These are phyloP conservation scores for Oriolus oriolus DNA, from an alignment of 2,113 vertebrate species.

Conservation along the genomic window DNA sequence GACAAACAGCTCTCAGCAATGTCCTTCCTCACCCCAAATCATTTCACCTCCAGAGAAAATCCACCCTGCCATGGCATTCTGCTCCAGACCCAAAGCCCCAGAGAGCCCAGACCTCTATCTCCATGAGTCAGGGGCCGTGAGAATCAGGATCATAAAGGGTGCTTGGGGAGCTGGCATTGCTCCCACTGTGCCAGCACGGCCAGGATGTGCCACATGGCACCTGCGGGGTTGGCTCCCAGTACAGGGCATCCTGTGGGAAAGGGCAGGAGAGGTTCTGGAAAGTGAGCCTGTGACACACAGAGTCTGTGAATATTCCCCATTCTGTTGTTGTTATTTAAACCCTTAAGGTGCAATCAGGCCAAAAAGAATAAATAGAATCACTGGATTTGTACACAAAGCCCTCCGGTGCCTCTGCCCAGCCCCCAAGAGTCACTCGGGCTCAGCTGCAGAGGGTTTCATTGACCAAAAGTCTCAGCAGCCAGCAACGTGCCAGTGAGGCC, in stretches of 20 bases:
- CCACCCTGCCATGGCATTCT: not conserved
- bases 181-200: not conserved
- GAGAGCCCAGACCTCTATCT: not conserved
- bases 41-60: not conserved
- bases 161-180: not conserved
- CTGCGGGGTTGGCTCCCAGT: not conserved
- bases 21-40: not conserved
- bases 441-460: not conserved
- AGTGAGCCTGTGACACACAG: not conserved
- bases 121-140: not conserved
- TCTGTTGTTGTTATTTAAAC: not conserved
- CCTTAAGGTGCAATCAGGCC: not conserved
- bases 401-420: not conserved
- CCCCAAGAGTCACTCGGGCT: not conserved
- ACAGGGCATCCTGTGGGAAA: not conserved
- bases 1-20: not conserved
- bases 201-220: not conserved
- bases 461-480: not conserved
- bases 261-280: not conserved
- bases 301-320: not conserved
- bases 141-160: not conserved
- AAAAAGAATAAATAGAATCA: not conserved
- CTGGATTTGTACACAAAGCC: not conserved
- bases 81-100: not conserved
- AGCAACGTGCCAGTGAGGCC: not conserved